Conservation (phyloP, 2,113 vertebrate species). For the Neotoma lepida region DNA sequence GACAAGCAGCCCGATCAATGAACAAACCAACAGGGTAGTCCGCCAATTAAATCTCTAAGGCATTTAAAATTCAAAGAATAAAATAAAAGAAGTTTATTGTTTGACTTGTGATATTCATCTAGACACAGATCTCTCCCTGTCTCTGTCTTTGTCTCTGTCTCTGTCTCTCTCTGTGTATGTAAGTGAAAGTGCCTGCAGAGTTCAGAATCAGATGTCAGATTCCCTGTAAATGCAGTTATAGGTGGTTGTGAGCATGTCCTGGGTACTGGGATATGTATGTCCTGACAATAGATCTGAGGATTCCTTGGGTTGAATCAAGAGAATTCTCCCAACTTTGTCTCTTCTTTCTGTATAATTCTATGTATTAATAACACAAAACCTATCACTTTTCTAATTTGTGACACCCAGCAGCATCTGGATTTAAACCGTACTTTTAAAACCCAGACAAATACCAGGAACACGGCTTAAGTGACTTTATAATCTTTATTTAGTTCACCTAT, state of each 20-base stretch:
- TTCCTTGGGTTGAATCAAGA: background rate
- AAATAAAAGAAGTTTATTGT: background rate
- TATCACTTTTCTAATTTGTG: conserved; percentile 5
- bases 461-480: conserved; percentile 36
- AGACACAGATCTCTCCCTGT: background rate
- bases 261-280: background rate
- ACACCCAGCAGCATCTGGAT: background rate
- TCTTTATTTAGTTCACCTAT: conserved; percentile 34
- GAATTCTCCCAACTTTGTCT: background rate
- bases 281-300: background rate
- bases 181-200: background rate
- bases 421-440: conserved; percentile 34
- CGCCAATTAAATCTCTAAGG: conserved; percentile 61
- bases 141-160: background rate
- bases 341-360: conserved; percentile 27
- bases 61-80: conserved; percentile 56
- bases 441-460: background rate
- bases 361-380: background rate
- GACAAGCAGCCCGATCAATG: conserved; percentile 2
- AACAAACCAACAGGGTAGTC: background rate
- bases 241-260: background rate
- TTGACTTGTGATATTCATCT: background rate
- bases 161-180: background rate
- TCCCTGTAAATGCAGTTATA: background rate
- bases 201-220: background rate